phyloP scores from a whole-genome alignment of 2,797 vertebrate genomes.

The Gallinago solitaria region DNA sequence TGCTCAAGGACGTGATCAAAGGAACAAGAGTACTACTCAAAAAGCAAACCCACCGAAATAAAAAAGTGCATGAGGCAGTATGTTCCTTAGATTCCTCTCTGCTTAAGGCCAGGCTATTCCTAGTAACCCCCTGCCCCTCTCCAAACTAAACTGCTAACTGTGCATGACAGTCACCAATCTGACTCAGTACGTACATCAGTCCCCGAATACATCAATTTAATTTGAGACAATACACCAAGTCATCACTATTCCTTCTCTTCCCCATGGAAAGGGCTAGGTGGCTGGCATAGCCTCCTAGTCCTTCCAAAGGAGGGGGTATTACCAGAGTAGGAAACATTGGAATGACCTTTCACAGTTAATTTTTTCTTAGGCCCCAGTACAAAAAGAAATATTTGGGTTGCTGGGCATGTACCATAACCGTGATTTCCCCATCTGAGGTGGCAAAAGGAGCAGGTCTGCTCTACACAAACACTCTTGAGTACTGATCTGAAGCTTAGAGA shows the following conservation, averaged over 20 bases:
- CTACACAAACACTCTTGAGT: not conserved
- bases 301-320: not conserved
- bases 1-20: conserved; percentile 43
- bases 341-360: not conserved
- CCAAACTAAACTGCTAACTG: not conserved
- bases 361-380: not conserved
- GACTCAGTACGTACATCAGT: not conserved
- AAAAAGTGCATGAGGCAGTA: not conserved
- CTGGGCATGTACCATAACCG: not conserved
- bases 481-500: not conserved
- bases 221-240: conserved; percentile 2
- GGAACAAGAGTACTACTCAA: not conserved
- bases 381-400: not conserved
- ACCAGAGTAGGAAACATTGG: not conserved
- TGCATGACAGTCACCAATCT: not conserved
- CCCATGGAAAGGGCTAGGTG: not conserved
- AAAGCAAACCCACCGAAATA: conserved; percentile 8
- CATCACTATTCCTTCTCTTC: not conserved
- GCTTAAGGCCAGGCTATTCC: conserved; percentile 11
- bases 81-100: not conserved
- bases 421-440: not conserved
- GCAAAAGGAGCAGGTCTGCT: not conserved
- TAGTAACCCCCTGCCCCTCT: not conserved
- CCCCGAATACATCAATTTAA: not conserved
- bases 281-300: not conserved